These are phyloP conservation scores for Chaitophorus viminalis DNA, from an alignment of 2,888 invertebrate species.

Conservation along the genomic window DNA sequence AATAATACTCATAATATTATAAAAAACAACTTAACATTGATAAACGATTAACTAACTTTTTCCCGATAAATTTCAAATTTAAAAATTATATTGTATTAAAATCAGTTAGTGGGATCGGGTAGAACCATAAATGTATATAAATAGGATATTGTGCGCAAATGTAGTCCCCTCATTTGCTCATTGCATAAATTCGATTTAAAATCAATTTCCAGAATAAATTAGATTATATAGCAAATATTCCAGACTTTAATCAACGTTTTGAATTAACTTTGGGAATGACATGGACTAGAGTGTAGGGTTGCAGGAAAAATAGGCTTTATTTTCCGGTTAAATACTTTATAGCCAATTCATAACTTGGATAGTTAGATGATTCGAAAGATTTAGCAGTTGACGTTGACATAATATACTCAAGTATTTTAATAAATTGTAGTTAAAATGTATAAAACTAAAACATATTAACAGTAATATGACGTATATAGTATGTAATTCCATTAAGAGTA, in stretches of 20 bases:
- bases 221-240: constrained; percentile 10
- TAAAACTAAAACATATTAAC: too few species aligned
- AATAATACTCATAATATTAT: too few species aligned
- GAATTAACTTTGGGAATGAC: not conserved
- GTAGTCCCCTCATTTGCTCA: not conserved
- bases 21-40: not conserved
- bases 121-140: not conserved
- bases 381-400: not conserved
- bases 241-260: constrained; percentile 40
- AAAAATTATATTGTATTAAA: not conserved
- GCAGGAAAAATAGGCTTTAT: constrained; percentile 5
- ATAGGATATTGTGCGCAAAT: constrained; percentile 8
- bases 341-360: not conserved
- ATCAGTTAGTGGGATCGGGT: not conserved
- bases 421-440: too few species aligned
- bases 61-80: not conserved
- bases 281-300: not conserved
- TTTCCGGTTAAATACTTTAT: not conserved
- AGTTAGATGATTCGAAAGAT: not conserved
- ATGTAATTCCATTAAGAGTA: too few species aligned
- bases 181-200: constrained; percentile 37
- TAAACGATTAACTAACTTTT: not conserved
- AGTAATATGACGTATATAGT: too few species aligned
- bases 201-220: constrained; percentile 43
- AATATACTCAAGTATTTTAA: too few species aligned